phyloP scores from a whole-genome alignment of 2,888 invertebrate species.

The Xestia sexstrigata region DNA sequence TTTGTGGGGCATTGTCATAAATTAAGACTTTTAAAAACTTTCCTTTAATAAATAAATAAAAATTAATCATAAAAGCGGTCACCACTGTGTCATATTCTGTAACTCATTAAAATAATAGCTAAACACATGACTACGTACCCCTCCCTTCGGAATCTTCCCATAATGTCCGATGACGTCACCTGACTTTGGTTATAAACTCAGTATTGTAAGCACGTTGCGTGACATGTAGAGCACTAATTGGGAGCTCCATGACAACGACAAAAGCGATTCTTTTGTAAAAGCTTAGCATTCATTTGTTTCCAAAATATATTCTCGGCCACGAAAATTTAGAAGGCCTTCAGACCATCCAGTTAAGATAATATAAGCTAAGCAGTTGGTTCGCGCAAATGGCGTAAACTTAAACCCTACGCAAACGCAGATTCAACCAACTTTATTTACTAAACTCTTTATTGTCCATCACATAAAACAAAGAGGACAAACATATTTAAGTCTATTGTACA shows the following conservation, averaged over 20 bases:
- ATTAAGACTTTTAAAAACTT: too few species aligned
- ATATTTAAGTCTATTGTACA: neutral
- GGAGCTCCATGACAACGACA: neutral
- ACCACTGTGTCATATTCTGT: conserved; percentile 19
- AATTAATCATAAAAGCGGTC: too few species aligned
- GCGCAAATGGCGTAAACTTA: too few species aligned
- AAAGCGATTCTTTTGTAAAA: neutral
- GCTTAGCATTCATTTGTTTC: neutral
- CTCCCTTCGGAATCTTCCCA: neutral
- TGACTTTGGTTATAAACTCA: conserved; percentile 43
- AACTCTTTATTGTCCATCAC: neutral
- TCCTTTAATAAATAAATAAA: too few species aligned
- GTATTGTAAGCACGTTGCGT: conserved; percentile 35
- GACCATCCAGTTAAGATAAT: neutral
- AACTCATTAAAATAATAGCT: conserved; percentile 42
- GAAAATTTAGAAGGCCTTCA: neutral
- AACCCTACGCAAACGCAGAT: neutral
- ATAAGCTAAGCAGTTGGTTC: too few species aligned
- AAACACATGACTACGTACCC: neutral
- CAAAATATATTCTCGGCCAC: neutral
- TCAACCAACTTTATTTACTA: neutral
- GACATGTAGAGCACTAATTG: conserved; percentile 18
- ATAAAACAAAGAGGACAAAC: neutral
- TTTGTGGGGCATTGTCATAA: too few species aligned
- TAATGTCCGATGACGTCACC: conserved; percentile 28